Evolutionary conservation across 2,888 invertebrate genomes (phyloP).

Genomic region (Osedax frankpressi): DNA sequence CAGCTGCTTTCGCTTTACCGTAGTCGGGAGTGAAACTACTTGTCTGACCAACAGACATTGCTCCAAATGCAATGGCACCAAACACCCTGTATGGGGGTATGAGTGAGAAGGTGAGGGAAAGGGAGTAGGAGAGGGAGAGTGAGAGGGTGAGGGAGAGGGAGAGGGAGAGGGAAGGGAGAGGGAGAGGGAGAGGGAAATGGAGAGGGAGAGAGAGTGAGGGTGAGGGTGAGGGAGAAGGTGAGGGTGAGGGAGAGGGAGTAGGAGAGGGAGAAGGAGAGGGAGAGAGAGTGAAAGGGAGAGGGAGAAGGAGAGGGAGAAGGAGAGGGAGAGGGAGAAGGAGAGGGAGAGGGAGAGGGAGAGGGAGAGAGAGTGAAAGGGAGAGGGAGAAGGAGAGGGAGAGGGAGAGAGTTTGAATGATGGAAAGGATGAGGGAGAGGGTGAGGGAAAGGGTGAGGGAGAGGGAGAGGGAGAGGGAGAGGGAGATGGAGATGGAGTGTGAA

Average conservation of each 20-base stretch:
- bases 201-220: background rate
- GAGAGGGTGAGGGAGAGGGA: background rate
- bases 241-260: too few relatives aligned
- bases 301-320: background rate
- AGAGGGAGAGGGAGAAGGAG: background rate
- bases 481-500: background rate
- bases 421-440: background rate
- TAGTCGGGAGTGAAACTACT: conserved; percentile 30
- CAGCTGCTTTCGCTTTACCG: conserved; percentile 28
- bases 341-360: background rate
- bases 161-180: background rate
- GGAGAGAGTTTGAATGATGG: background rate
- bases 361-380: too few relatives aligned
- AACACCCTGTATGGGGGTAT: conserved; percentile 50
- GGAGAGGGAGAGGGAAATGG: background rate
- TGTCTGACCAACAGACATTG: conserved; percentile 35
- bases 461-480: background rate
- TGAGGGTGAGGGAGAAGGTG: too few relatives aligned
- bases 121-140: background rate
- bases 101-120: background rate
- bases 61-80: conserved; percentile 49
- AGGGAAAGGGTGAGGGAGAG: background rate
- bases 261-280: background rate
- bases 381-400: background rate
- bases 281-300: too few relatives aligned